Percentiles rank a stretch among this genome's conserved stretches.
These are phyloP conservation scores for Anarhynchus alexandrinus DNA, from an alignment of 2,113 vertebrate genomes.

Conservation along the genomic window DNA sequence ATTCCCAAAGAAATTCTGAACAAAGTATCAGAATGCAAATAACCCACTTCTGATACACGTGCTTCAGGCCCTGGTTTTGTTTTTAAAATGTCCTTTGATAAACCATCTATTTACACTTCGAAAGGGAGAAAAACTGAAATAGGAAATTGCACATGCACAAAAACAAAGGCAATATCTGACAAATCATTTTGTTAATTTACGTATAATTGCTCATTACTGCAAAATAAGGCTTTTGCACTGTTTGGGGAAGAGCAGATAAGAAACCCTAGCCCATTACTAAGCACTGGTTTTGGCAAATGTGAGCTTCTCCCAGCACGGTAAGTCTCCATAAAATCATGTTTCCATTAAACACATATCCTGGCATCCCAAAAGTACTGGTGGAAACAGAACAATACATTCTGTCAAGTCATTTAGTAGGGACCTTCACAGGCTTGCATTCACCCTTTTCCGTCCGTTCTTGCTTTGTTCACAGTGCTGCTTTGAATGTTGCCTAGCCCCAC, in stretches of 20 bases:
- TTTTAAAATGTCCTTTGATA: neutral
- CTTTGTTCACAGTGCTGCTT: neutral
- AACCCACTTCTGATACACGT: neutral
- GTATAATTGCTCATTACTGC: neutral
- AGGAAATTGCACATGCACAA: neutral
- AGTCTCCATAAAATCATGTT: neutral
- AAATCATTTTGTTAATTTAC: neutral
- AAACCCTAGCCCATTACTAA: neutral
- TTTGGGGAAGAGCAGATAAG: neutral
- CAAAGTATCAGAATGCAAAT: neutral
- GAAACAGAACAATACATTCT: neutral
- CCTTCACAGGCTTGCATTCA: neutral
- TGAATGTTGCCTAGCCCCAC: neutral
- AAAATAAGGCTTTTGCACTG: neutral
- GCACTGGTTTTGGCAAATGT: neutral
- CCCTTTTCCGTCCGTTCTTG: neutral
- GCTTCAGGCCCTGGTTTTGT: neutral
- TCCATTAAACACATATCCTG: neutral
- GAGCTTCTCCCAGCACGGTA: neutral
- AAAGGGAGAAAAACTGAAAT: neutral
- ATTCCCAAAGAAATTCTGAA: neutral
- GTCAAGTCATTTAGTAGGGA: neutral
- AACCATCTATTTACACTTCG: neutral
- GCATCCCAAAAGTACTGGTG: neutral
- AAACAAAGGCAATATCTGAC: neutral